Evolutionary conservation across 2,113 vertebrate genomes (phyloP), one percentile per base, ranked within the genome.

Genomic region (Caracal caracal): DNA sequence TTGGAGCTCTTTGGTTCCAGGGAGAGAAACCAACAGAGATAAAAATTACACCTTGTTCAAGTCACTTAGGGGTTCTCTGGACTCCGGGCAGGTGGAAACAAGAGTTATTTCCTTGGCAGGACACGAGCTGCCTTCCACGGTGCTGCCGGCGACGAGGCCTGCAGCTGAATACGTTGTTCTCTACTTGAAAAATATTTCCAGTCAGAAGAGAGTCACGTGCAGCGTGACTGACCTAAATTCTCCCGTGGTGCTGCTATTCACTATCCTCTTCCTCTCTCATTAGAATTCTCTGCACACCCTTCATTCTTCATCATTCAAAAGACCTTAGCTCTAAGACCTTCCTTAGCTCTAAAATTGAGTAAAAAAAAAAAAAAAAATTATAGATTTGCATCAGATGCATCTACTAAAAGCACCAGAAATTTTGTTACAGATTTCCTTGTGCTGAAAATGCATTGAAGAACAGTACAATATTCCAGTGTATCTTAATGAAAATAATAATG

Each of bases 191-290:
- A 93, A 63, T 84, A 73, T 83, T 88, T 94, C 83, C 87, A 94
- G 90, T 95, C 96, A 86, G 93, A 61, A 90, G 95, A 93, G n/a
- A 94, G 90, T 94, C 96, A 91, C 22, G 2, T 59, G 93, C 40
- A 10, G 33, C 5, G n/a, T 10, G 26, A 90, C 10, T 86, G 94
- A 86, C 94, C 96, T 71, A 49, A 88, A 84, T 94, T 63, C 80
- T 88, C 70, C 83, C 28, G 6, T 6, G 71, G 66, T 5, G 47
- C 51, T 75, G 5, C 43, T 40, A 65, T 63, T 94, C 71, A 43
- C 19, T 40, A 28, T 49, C 33, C 10, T 1, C 12, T 22, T 19
- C 56, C 49, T 3, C 53, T 10, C 61, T 63, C 78, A 66, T 49
- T 49, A 37, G 0, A 26, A 71, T 33, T 53, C 71, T 78, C 82